Percentiles rank a stretch among this genome's conserved stretches.
Evolutionary conservation across 2,888 invertebrate genomes (phyloP).

Genomic region (Molorchus minor): DNA sequence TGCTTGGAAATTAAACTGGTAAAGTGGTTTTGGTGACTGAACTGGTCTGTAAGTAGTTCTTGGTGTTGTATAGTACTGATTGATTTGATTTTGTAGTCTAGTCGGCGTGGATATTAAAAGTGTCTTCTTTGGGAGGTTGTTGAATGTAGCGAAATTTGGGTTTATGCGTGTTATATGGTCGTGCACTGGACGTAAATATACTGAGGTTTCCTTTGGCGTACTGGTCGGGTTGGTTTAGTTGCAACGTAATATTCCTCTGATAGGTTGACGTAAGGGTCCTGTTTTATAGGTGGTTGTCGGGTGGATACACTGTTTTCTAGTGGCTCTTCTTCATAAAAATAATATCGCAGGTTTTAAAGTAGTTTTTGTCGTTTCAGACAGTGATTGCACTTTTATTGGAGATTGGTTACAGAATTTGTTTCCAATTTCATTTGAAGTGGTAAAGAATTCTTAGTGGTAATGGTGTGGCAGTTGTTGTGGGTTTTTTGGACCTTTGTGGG

Average conservation of each 20-base stretch:
- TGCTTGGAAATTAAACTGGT: slow-evolving; percentile 78
- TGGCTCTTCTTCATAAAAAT: slow-evolving; percentile 71
- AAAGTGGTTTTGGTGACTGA: slow-evolving; percentile 67
- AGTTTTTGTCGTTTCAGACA: slow-evolving; percentile 27
- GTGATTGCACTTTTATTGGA: slow-evolving; percentile 49
- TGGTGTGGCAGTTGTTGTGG: slow-evolving; percentile 68
- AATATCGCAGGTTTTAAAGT: slow-evolving; percentile 68
- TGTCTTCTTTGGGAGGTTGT: slow-evolving; percentile 53
- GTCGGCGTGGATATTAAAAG: slow-evolving; percentile 74
- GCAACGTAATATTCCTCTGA: slow-evolving; percentile 48
- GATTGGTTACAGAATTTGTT: slow-evolving; percentile 64
- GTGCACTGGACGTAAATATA: slow-evolving; percentile 56
- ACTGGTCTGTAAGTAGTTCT: slow-evolving; percentile 60
- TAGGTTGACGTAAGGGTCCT: slow-evolving; percentile 36
- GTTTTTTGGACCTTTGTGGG: slow-evolving; percentile 54
- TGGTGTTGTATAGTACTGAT: slow-evolving; percentile 68
- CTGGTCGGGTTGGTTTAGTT: slow-evolving; percentile 38
- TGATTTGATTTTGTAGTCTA: slow-evolving; percentile 72
- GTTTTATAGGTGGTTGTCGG: slow-evolving; percentile 35
- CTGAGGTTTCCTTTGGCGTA: slow-evolving; percentile 43
- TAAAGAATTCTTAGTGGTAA: slow-evolving; percentile 71
- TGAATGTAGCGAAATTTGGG: slow-evolving; percentile 49
- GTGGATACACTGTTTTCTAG: slow-evolving; percentile 42
- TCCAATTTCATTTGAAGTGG: slow-evolving; percentile 66
- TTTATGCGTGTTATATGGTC: slow-evolving; percentile 50